These are phyloP conservation scores for Megatriorchis doriae DNA, from an alignment of 2,113 vertebrate genomes.

Conservation along the genomic window DNA sequence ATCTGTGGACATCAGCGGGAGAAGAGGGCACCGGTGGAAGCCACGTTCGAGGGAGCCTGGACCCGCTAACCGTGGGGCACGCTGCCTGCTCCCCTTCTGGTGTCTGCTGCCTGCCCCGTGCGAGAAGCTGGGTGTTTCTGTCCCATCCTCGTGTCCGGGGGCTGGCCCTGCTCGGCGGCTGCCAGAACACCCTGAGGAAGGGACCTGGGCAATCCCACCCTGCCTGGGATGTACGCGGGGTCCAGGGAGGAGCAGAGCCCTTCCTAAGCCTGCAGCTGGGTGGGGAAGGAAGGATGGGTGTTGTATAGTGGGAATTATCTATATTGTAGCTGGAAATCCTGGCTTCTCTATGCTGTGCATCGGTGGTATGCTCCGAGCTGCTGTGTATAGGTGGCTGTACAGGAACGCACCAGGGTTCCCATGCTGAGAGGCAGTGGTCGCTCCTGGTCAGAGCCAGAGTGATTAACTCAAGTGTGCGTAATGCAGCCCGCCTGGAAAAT, in stretches of 20 bases:
- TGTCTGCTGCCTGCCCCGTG: neutral
- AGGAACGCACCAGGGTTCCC: neutral
- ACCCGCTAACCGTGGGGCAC: accelerated
- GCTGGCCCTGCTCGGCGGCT: neutral
- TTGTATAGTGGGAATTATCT: neutral
- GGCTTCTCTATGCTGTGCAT: neutral
- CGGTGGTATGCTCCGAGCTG: neutral
- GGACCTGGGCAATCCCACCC: neutral
- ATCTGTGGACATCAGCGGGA: neutral
- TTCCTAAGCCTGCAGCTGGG: neutral
- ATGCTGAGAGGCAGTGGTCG: accelerated
- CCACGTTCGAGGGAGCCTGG: accelerated
- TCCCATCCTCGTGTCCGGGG: neutral
- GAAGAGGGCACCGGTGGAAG: neutral
- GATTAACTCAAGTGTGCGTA: neutral
- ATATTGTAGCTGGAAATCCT: neutral
- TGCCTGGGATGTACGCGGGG: neutral
- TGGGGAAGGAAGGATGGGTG: neutral
- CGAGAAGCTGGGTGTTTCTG: neutral
- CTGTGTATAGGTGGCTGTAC: accelerated
- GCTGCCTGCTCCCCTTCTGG: neutral
- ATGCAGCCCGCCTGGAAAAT: neutral
- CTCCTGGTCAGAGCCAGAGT: neutral
- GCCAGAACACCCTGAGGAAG: neutral
- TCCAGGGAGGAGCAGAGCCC: neutral